Base-by-base conservation (phyloP, 2,113 vertebrate species). In the Pollimyrus isidori region DNA sequence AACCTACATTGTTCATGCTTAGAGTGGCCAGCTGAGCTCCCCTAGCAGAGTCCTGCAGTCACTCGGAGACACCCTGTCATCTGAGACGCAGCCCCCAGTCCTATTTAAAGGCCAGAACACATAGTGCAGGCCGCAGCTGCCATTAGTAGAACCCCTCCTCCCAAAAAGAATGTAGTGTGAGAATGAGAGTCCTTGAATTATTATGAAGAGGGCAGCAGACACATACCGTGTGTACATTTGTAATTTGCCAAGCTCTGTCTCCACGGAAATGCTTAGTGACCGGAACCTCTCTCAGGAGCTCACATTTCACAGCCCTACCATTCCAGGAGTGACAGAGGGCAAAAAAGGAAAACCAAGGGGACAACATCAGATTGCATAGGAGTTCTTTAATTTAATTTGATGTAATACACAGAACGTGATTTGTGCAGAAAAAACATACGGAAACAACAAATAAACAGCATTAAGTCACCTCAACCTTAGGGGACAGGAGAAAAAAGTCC, bases 281-380 rank as follows among this genome's bases (percentile, higher is more conserved):
- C 69, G n/a, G 62, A 65, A 65, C 62, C 7, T 65, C 62, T 65
- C 69, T 39, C 35, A 76, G 69, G 4, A 76, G 73, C 52, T 53
- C 86, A 45, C 52, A 56, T 62, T 42, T 35, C 9, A 45, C 23
- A 45, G 52, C n/a, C 65, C 13, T 35, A 39, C 13, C 30, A 76
- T 76, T 80, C 30, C 73, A 80, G 15, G 35, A 7, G 30, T 39
- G 30, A 39, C 1, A 2, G 69, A 76, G 5, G 30, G 35, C 30
- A 73, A 69, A 88, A 88, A 88, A 76, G 0, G 3, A 26, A 89
- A 86, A 21, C 86, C 87, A 11, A 89, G 6, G 88, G 1, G n/a
- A 87, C 9, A 26, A 50, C 2, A 26, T 45, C 21, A 89, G 91
- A 89, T 94, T 96, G 95, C 95, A 95, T 95, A 95, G 94, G 85